Percentiles rank a stretch among this genome's conserved stretches.
Conservation (phyloP, 2,888 invertebrate species). For the Sialis fuliginosa region DNA sequence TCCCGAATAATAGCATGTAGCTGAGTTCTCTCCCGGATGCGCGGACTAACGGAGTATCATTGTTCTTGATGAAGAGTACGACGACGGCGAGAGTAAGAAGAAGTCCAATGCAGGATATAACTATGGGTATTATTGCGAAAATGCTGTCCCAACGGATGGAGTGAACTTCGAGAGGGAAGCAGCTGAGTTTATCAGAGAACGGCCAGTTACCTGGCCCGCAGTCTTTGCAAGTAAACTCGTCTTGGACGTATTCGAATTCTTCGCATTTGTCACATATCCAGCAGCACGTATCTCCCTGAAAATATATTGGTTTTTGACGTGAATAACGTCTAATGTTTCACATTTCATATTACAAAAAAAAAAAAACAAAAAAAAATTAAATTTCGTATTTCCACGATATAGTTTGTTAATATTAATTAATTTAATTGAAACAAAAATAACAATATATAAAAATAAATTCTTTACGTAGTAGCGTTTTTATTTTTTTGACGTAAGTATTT, state of each 20-base stretch:
- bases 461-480: too few species aligned
- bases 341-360: too few species aligned
- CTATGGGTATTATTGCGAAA: constrained; percentile 43
- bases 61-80: constrained; percentile 38
- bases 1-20: constrained; percentile 41
- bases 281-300: constrained; percentile 47
- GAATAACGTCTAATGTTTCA: neutral
- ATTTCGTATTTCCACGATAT: too few species aligned
- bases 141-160: constrained; percentile 47
- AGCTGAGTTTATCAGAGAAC: constrained; percentile 37
- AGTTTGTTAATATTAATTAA: too few species aligned
- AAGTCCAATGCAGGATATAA: constrained; percentile 42
- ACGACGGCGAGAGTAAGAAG: constrained; percentile 39
- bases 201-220: constrained; percentile 48
- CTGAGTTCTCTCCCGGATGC: constrained; percentile 43
- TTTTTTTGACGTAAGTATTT: too few species aligned
- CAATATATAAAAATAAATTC: too few species aligned
- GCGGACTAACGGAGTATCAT: constrained; percentile 46
- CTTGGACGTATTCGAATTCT: constrained; percentile 43
- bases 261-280: constrained; percentile 63
- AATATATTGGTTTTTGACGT: constrained; percentile 3
- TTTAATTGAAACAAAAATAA: too few species aligned
- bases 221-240: constrained; percentile 44
- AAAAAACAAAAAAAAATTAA: too few species aligned
- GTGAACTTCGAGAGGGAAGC: constrained; percentile 39